phyloP scores from a whole-genome alignment of 2,113 vertebrate genomes.

The Calypte anna region DNA sequence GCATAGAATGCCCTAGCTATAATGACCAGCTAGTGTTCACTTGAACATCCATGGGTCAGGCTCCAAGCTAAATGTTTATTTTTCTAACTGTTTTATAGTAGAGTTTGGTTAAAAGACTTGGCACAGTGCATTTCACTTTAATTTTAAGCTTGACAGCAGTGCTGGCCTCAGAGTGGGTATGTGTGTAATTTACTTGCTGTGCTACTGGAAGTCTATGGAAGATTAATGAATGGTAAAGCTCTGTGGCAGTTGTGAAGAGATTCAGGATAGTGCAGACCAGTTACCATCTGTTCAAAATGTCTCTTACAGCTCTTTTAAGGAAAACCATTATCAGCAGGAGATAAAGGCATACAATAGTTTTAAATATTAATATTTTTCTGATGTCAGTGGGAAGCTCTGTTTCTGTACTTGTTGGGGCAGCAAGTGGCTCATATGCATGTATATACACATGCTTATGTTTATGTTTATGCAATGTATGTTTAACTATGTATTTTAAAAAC shows the following conservation, averaged over 20 bases:
- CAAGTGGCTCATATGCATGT: background rate
- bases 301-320: constrained; percentile 93
- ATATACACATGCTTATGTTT: background rate
- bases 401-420: background rate
- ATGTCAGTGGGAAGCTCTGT: constrained; percentile 43
- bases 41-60: constrained; percentile 72
- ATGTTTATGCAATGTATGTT: background rate
- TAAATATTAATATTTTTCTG: constrained; percentile 84
- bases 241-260: constrained; percentile 93
- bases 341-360: constrained; percentile 82
- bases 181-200: constrained; percentile 93
- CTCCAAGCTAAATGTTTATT: constrained; percentile 83
- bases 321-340: constrained; percentile 89
- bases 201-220: constrained; percentile 94
- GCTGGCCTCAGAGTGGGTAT: constrained; percentile 78
- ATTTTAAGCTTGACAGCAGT: constrained; percentile 91
- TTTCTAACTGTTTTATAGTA: constrained; percentile 85
- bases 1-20: constrained; percentile 70
- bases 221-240: constrained; percentile 98
- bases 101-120: constrained; percentile 86
- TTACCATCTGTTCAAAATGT: constrained; percentile 95
- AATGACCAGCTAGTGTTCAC: constrained; percentile 79
- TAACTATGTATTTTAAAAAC: background rate
- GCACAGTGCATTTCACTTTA: constrained; percentile 83
- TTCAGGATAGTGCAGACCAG: constrained; percentile 89